phyloP scores from a whole-genome alignment of 2,797 vertebrate species.

The Coilia nasus region DNA sequence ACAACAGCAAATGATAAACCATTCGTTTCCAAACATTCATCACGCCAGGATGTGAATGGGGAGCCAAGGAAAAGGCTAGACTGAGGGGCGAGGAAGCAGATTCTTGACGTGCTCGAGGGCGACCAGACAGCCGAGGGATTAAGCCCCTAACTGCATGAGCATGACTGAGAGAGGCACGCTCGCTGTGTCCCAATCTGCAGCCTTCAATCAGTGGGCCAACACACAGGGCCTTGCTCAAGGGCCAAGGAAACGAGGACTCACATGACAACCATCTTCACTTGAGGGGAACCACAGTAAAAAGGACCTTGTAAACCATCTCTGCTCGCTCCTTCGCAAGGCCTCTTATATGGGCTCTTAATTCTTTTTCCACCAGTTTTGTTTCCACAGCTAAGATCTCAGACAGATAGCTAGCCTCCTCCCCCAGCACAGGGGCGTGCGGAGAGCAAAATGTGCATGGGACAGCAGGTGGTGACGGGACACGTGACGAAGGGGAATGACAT shows the following conservation, averaged over 20 bases:
- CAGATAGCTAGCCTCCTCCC: neutral
- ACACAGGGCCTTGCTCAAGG: neutral
- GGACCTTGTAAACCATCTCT: neutral
- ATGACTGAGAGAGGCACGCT: neutral
- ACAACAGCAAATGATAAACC: neutral
- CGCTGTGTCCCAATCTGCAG: neutral
- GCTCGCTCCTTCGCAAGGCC: neutral
- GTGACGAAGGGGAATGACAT: too few relatives aligned
- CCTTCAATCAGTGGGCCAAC: neutral
- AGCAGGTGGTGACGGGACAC: too few relatives aligned
- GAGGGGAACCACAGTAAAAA: neutral
- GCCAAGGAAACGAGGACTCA: neutral
- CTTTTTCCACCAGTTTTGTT: neutral
- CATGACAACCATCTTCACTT: neutral
- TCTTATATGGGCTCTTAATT: neutral
- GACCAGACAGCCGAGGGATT: neutral
- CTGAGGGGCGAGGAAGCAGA: neutral
- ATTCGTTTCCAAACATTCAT: neutral
- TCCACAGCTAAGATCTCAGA: neutral
- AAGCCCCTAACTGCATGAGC: neutral
- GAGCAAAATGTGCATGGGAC: too few relatives aligned
- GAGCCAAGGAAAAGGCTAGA: slow-evolving; percentile 1
- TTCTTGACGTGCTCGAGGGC: neutral
- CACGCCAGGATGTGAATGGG: neutral
- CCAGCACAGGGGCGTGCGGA: too few relatives aligned